These are phyloP conservation scores for Notarius lentiginosus DNA, from an alignment of 2,113 vertebrate species.

Conservation along the genomic window DNA sequence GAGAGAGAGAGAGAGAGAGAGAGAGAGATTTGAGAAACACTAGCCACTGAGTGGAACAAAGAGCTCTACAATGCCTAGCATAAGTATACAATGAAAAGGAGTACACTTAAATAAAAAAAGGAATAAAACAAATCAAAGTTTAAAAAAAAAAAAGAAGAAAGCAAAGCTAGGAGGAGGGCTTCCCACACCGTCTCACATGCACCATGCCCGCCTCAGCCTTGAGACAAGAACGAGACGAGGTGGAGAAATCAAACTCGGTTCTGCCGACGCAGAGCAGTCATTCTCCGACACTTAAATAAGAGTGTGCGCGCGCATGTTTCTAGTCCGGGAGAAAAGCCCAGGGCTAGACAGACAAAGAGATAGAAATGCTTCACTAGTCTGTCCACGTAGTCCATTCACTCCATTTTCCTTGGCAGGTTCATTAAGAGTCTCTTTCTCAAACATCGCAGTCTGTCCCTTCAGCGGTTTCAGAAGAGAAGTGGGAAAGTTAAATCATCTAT, in stretches of 20 bases:
- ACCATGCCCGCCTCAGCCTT: slow-evolving; percentile 69
- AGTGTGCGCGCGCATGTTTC: not conserved
- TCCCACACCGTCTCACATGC: slow-evolving; percentile 72
- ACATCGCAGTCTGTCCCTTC: slow-evolving; percentile 63
- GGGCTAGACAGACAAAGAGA: slow-evolving; percentile 32
- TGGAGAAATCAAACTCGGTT: slow-evolving; percentile 24
- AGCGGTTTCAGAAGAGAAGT: slow-evolving; percentile 11
- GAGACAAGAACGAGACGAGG: slow-evolving; percentile 13
- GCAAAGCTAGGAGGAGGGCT: slow-evolving; percentile 60
- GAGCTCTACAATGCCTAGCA: slow-evolving; percentile 65
- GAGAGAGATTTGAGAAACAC: slow-evolving; percentile 34
- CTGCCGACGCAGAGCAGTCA: slow-evolving; percentile 10
- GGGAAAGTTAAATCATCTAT: not conserved
- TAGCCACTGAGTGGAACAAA: slow-evolving; percentile 46
- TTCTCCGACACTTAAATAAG: slow-evolving; percentile 23
- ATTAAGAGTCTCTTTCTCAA: slow-evolving; percentile 70
- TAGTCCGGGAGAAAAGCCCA: slow-evolving; percentile 15
- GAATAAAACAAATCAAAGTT: slow-evolving; percentile 24
- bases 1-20: slow-evolving; percentile 53
- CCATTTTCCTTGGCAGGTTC: slow-evolving; percentile 7
- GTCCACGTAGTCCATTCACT: slow-evolving; percentile 49
- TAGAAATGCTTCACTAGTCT: slow-evolving; percentile 53
- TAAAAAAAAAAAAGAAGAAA: slow-evolving; percentile 61
- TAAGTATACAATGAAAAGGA: slow-evolving; percentile 68
- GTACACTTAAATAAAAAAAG: slow-evolving; percentile 69